Evolutionary conservation across 2,797 vertebrate species (phyloP).

Genomic region (Sciaenops ocellatus): DNA sequence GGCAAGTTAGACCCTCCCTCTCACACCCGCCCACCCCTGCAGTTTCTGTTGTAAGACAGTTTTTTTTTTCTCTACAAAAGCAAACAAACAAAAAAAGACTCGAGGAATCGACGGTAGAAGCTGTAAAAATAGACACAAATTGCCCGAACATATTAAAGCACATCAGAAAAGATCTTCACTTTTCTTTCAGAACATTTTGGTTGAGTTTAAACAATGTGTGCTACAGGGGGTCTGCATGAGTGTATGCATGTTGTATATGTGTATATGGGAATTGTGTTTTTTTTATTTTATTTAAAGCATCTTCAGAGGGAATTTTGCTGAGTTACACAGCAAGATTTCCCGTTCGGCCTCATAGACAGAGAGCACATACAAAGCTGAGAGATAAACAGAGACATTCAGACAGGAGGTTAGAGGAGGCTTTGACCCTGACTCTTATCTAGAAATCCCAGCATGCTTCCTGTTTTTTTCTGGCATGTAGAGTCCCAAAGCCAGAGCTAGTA

Average conservation of each 20-base stretch:
- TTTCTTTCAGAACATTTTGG: constrained; percentile 73
- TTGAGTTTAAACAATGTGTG: constrained; percentile 78
- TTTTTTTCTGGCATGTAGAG: constrained; percentile 61
- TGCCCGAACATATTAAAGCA: constrained; percentile 77
- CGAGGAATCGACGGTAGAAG: constrained; percentile 66
- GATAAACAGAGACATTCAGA: constrained; percentile 66
- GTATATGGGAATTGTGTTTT: constrained; percentile 12
- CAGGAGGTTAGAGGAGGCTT: constrained; percentile 60
- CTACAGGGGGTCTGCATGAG: constrained; percentile 39
- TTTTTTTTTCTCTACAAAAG: constrained; percentile 54
- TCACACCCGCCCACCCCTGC: neutral
- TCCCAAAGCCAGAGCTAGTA: constrained; percentile 60
- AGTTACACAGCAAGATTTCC: constrained; percentile 41
- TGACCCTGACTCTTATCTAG: constrained; percentile 57
- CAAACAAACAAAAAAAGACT: constrained; percentile 44
- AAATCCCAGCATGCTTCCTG: constrained; percentile 75
- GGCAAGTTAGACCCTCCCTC: constrained; percentile 24
- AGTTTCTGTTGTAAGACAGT: constrained; percentile 46
- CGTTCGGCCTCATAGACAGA: constrained; percentile 41
- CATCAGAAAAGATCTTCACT: constrained; percentile 64
- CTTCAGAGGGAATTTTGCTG: constrained; percentile 47
- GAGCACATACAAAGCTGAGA: constrained; percentile 67
- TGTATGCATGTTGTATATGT: constrained; percentile 44
- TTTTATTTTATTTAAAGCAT: constrained; percentile 57
- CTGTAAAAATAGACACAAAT: constrained; percentile 82